Evolutionary conservation across 2,113 vertebrate genomes (phyloP), one percentile per base, ranked within the genome.

Genomic region (Elephas maximus): DNA sequence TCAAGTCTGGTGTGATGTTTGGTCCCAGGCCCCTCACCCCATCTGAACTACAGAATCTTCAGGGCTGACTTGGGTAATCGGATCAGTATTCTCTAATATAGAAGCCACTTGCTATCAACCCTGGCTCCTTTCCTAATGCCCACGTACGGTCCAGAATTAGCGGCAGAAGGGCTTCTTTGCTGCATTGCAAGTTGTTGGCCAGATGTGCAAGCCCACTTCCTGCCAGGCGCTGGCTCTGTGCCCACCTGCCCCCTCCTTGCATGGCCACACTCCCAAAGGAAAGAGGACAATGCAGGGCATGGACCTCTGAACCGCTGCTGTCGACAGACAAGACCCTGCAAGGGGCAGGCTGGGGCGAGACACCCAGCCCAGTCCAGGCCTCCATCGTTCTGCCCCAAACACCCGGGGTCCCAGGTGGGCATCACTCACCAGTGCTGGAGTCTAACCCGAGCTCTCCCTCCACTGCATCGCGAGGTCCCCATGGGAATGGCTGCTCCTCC

Each of bases 401-500:
- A 87, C 45, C 21, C 0, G 0, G 41, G 84, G 15, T 10, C 60
- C 51, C 0, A 2, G 2, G 0, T 37, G 33, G 51, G 23, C 17
- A 3, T 18, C 20, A 97, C 98, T 98, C 95, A 99, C 98, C 96
- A 20, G 93, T 74, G 12, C 96, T 91, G 2, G 98, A 81, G 51
- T 95, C 92, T 37, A 97, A 0, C 4, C 98, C 95, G 23, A 89
- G 89, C 60, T 96, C 97, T 53, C 94, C 98, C 3, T 97, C 98
- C 96, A 96, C 94, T 30, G 94, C n/a, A 78, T 92, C 95, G 0
- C 76, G 97, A 0, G 2, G 87, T 3, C 89, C 94, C 80, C 98
- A 97, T 1, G 96, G 86, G 71, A 84, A 93, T 0, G 96, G 98
- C 97, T 99, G 98, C 95, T 98, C 98, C 96, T 99, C 98, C 91